Percentiles rank a stretch among this genome's conserved stretches.
Evolutionary conservation across 1,140 invertebrate genomes (phyloP).

Genomic region (Tetragonula clypearis): DNA sequence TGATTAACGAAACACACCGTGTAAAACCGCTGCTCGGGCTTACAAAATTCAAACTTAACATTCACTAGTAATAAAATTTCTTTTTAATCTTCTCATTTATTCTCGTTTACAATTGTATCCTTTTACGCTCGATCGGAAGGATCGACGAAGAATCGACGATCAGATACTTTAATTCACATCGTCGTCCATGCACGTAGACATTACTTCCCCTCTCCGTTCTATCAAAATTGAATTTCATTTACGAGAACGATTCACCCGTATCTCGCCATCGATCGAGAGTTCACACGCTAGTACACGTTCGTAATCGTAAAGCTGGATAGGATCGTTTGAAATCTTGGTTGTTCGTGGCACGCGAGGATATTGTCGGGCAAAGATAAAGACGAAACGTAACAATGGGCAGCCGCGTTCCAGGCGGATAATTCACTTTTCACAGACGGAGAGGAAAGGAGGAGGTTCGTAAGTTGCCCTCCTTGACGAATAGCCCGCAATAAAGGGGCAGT

Average conservation of each 20-base stretch:
- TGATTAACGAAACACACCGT: background rate
- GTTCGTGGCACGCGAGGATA: background rate
- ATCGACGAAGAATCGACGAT: too few relatives aligned
- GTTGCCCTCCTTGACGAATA: constrained; percentile 30
- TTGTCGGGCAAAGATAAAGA: constrained; percentile 7
- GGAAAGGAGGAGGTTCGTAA: constrained; percentile 25
- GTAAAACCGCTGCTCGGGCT: background rate
- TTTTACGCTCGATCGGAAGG: too few relatives aligned
- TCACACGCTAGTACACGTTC: background rate
- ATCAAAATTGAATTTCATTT: background rate
- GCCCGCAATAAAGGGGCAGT: constrained; percentile 32
- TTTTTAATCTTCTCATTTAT: too few relatives aligned
- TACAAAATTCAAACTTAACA: background rate
- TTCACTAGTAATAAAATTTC: too few relatives aligned
- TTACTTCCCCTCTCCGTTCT: too few relatives aligned
- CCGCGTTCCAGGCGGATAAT: constrained; percentile 4
- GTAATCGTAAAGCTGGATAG: background rate
- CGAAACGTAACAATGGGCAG: constrained; percentile 4
- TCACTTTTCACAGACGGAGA: constrained; percentile 27
- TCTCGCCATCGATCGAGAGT: background rate
- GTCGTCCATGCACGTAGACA: too few relatives aligned
- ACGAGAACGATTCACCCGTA: too few relatives aligned
- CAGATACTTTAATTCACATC: too few relatives aligned
- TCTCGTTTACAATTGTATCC: too few relatives aligned
- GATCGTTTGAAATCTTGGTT: background rate